phyloP scores from a whole-genome alignment of 2,797 vertebrate genomes.

The Atherinosoma microstoma region DNA sequence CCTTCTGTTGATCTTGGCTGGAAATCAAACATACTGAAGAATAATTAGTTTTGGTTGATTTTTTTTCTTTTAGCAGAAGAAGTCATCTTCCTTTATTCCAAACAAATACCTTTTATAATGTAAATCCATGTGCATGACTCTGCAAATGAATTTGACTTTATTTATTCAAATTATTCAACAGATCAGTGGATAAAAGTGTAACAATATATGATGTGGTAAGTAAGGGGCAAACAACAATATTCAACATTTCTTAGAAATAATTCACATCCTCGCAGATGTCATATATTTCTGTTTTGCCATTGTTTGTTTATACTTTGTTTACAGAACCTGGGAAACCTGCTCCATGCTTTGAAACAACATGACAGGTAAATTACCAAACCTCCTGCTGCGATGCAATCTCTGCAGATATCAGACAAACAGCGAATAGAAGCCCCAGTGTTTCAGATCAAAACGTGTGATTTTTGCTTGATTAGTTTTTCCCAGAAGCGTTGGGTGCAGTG shows the following conservation, averaged over 20 bases:
- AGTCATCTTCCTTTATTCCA: neutral
- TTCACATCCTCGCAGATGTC: conserved; percentile 18
- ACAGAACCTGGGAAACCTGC: conserved; percentile 84
- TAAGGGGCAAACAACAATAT: conserved; percentile 44
- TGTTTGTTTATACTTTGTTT: conserved; percentile 57
- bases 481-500: conserved; percentile 49
- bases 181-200: conserved; percentile 91
- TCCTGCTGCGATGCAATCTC: conserved; percentile 42
- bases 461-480: conserved; percentile 66
- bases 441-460: conserved; percentile 60
- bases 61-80: neutral
- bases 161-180: conserved; percentile 70
- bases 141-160: conserved; percentile 25
- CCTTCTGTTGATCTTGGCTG: conserved; percentile 35
- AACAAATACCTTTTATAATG: conserved; percentile 6
- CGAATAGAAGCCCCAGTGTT: conserved; percentile 42
- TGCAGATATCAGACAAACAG: conserved; percentile 40
- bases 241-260: no score
- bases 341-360: conserved; percentile 87
- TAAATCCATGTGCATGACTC: conserved; percentile 11
- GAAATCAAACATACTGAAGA: conserved; percentile 33
- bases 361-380: conserved; percentile 81
- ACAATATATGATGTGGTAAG: conserved; percentile 87
- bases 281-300: conserved; percentile 30
- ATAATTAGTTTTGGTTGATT: conserved; percentile 38